Base-by-base conservation (phyloP, 2,888 invertebrate species). In the Tolmerus cingulatus region DNA sequence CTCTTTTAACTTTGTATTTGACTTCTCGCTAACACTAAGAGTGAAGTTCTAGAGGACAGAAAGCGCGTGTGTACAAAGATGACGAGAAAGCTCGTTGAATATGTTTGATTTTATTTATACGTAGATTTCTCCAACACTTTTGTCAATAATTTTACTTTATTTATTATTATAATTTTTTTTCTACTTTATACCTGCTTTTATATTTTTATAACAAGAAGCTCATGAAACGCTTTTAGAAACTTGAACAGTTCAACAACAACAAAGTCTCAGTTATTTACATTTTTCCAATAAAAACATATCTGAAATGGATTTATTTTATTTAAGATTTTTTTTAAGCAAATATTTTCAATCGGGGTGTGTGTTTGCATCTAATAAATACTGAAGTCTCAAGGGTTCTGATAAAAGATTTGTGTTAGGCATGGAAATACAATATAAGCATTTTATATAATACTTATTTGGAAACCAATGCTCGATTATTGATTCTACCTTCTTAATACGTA, bases 211-310 rank as follows among this genome's bases (percentile, higher is more conserved):
- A 85, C 85, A 85, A 74, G 85, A 46, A 85, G 85, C 85, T 85
- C 85, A 9, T 85, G 19, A 74, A 85, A 27, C 85, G 74, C 85
- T 85, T 85, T 79, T 84, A 74, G 85, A 85, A 85, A 85, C 85
- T 74, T 85, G 74, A 85, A 85, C 85, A 84, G 57, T 84, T 84
- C 27, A 85, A 85, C 85, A 85, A 85, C 43, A 85, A 85, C 74
- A 85, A 85, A 74, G 46, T 85, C 43, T 46, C 30, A 46, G 23
- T 66, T 74, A 40, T 43, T 46, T 85, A 74, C 30, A 74, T 34
- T 82, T 74, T 85, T 85, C 85, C 82, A 82, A 34, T 74, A 84
- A 66, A 66, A 85, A 84, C 74, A 74, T 40, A 2, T 74, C 85
- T 85, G 82, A 85, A 74, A 85, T 43, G 46, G n/a, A 27, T 40